Evolutionary conservation across 2,888 invertebrate species (phyloP).

Genomic region (Alloplasta piceator): DNA sequence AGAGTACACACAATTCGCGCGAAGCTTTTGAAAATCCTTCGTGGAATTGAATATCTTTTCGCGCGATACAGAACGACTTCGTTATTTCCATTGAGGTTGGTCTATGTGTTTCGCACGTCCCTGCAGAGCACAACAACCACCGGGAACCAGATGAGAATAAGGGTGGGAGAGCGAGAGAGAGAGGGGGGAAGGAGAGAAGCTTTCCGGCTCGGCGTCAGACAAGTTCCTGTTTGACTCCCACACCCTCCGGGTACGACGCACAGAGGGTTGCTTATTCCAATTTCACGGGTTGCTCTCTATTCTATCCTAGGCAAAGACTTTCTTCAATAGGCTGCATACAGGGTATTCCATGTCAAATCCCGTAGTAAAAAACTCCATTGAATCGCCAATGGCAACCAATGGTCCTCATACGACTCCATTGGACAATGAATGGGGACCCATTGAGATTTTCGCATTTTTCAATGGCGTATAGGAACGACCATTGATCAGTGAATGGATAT

Average conservation of each 20-base stretch:
- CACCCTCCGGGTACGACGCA: slow-evolving; percentile 37
- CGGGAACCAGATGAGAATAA: slow-evolving; percentile 6
- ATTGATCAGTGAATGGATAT: too few species aligned
- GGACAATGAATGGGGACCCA: too few species aligned
- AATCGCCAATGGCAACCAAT: too few species aligned
- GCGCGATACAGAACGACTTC: slow-evolving; percentile 63
- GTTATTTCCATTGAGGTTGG: slow-evolving; percentile 67
- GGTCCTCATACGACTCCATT: too few species aligned
- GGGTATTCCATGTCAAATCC: too few species aligned
- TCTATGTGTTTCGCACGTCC: slow-evolving; percentile 41
- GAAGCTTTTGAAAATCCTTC: slow-evolving; percentile 43
- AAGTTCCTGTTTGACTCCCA: slow-evolving; percentile 63
- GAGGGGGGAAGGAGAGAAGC: slow-evolving; percentile 10
- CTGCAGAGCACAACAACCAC: slow-evolving; percentile 26
- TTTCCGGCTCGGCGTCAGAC: slow-evolving; percentile 62
- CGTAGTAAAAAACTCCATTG: too few species aligned
- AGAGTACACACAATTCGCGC: slow-evolving; percentile 39
- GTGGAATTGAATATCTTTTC: slow-evolving; percentile 60
- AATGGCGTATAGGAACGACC: too few species aligned
- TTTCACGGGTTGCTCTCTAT: slow-evolving; percentile 65
- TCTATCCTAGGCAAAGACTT: slow-evolving; percentile 36
- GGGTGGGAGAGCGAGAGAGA: neutral
- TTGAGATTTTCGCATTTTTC: too few species aligned
- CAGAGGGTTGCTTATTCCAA: slow-evolving; percentile 66
- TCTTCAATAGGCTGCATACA: slow-evolving; percentile 40